Conservation (phyloP, 2,113 vertebrate genomes). For the Phainopepla nitens region DNA sequence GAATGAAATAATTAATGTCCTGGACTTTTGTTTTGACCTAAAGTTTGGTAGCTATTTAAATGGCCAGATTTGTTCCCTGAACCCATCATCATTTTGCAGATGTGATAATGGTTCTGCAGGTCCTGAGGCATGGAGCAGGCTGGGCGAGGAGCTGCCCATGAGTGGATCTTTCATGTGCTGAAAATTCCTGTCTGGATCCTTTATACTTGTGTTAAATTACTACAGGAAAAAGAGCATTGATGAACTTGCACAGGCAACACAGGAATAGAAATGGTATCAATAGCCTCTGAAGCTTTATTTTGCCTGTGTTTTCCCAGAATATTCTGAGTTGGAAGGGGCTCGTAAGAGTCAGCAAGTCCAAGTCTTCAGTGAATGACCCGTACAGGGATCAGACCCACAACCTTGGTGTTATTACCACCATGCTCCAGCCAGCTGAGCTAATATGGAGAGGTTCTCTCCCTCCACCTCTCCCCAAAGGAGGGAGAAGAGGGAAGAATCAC, state of each 20-base stretch:
- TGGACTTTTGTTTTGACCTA: neutral
- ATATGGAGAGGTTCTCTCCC: neutral
- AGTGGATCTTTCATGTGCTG: neutral
- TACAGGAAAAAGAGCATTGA: neutral
- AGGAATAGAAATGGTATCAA: neutral
- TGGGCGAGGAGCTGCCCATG: neutral
- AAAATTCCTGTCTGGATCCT: neutral
- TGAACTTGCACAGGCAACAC: neutral
- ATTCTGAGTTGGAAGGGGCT: neutral
- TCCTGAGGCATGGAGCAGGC: neutral
- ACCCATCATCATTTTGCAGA: neutral
- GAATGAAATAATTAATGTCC: conserved; percentile 9
- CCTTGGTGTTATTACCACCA: neutral
- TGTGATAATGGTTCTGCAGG: neutral
- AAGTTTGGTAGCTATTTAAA: neutral
- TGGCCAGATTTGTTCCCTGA: neutral
- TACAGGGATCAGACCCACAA: neutral
- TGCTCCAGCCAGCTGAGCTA: neutral
- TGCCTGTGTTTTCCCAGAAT: neutral
- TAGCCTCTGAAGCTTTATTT: neutral
- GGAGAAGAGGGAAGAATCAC: neutral
- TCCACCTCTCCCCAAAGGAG: neutral
- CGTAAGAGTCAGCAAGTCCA: neutral
- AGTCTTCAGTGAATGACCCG: neutral
- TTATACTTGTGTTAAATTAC: neutral